These are phyloP conservation scores for Thysanoteuthis rhombus DNA, from an alignment of 2,888 invertebrate species.

Conservation along the genomic window DNA sequence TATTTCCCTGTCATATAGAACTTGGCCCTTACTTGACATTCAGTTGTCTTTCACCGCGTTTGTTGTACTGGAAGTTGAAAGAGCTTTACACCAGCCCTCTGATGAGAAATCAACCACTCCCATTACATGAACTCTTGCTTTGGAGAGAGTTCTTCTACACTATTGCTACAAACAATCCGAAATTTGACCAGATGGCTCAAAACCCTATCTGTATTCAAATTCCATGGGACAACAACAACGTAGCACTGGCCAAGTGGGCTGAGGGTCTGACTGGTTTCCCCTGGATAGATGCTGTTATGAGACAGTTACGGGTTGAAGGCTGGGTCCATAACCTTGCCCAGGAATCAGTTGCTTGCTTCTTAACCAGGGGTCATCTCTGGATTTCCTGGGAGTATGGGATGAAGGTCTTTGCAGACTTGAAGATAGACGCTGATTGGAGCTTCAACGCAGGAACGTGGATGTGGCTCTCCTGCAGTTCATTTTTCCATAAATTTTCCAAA, in stretches of 20 bases:
- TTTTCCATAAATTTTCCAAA: conserved; percentile 78
- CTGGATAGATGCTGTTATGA: conserved; percentile 93
- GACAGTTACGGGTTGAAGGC: conserved; percentile 84
- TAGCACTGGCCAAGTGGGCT: conserved; percentile 87
- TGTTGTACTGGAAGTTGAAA: conserved; percentile 85
- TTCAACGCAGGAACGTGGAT: conserved; percentile 84
- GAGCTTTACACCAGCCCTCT: conserved; percentile 71
- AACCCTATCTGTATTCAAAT: conserved; percentile 92
- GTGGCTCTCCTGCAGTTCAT: conserved; percentile 82
- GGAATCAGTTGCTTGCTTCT: conserved; percentile 88
- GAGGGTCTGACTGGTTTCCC: conserved; percentile 85
- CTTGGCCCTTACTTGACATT: conserved; percentile 86
- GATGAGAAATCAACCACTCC: conserved; percentile 77
- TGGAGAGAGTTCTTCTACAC: conserved; percentile 93
- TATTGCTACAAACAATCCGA: conserved; percentile 85
- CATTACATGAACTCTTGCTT: conserved; percentile 84
- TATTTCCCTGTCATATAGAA: conserved; percentile 84
- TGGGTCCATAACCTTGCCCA: conserved; percentile 90
- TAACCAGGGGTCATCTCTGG: conserved; percentile 87
- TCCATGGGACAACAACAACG: conserved; percentile 86
- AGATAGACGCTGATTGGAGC: conserved; percentile 82
- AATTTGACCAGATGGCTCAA: conserved; percentile 87
- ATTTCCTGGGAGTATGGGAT: conserved; percentile 83
- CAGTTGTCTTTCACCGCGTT: conserved; percentile 84
- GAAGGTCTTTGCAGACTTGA: conserved; percentile 80